Evolutionary conservation across 2,113 vertebrate species (phyloP), one percentile per base, ranked within the genome.

Genomic region (Alouatta palliata): DNA sequence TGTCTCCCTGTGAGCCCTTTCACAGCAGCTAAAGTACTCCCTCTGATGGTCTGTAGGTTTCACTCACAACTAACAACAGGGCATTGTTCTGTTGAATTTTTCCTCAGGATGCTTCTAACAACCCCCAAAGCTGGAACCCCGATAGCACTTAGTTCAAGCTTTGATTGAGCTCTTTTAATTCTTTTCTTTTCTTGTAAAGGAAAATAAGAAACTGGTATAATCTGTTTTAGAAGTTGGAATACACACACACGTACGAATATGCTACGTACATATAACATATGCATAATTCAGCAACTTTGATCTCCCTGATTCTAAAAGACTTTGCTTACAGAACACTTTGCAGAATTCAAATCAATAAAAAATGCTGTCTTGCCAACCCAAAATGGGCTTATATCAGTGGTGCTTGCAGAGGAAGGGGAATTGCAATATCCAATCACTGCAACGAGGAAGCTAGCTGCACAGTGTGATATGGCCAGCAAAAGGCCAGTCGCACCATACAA

Each of bases 1-100:
- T 96, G 47, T 97, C 80, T 97, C 84, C 75, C 96, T 97, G 64
- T 87, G 92, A 97, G 95, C 56, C 86, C n/a, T 96, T 97, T 95
- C 87, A 97, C 45, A 87, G 84, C 96, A 97, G 97, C 96, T 97
- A 96, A 98, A 97, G 93, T 90, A 97, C 96, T 97, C 96, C 97
- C 97, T 96, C 97, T 97, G 87, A 98, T 97, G 98, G 97, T 97
- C 96, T 97, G 83, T 84, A 86, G 64, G 80, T 92, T 97, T 98
- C 93, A 97, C n/a, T 98, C 85, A 96, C 94, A 94, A 68, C 85
- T 95, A 95, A 96, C 88, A 96, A 92, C 85, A 94, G 54, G 82
- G 85, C 90, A 97, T 96, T 96, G 84, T 96, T 95, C 80, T 94
- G 37, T 80, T 84, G 64, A 80, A 95, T 95, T 97, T 96, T 97